These are phyloP conservation scores for Macropis europaea DNA, from an alignment of 2,888 invertebrate genomes.

Conservation along the genomic window DNA sequence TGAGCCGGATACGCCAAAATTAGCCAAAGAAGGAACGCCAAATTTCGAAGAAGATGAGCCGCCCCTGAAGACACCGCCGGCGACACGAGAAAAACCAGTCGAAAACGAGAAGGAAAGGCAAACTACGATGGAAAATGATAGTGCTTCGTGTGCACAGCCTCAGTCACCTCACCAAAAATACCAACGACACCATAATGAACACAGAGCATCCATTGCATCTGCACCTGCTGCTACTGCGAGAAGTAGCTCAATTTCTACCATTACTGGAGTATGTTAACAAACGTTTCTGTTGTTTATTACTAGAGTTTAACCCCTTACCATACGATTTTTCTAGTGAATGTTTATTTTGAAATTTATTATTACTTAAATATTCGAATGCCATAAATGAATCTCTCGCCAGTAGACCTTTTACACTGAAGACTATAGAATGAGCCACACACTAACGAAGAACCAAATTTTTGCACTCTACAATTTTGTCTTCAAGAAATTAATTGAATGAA, in stretches of 20 bases:
- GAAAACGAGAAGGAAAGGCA: constrained; percentile 62
- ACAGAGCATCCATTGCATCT: constrained; percentile 71
- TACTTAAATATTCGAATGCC: no score
- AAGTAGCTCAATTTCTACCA: constrained; percentile 71
- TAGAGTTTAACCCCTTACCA: not conserved
- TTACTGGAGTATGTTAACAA: constrained; percentile 62
- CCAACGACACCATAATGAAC: constrained; percentile 43
- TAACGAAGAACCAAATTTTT: no score
- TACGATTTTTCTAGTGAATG: not conserved
- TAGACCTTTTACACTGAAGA: no score
- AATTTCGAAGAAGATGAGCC: constrained; percentile 39
- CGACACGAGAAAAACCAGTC: constrained; percentile 36
- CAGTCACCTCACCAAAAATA: not conserved
- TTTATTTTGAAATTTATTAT: no score
- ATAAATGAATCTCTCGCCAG: no score
- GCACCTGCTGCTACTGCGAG: constrained; percentile 67
- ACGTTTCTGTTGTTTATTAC: not conserved
- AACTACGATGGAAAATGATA: constrained; percentile 60
- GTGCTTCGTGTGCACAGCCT: constrained; percentile 29
- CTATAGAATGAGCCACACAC: no score
- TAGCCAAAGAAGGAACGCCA: constrained; percentile 31
- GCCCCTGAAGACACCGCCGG: constrained; percentile 5
- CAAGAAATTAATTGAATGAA: no score
- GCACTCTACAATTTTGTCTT: no score
- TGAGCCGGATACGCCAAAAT: constrained; percentile 46